These are phyloP conservation scores for Drosophila tani DNA, from an alignment of 1,140 invertebrate species.

Conservation along the genomic window DNA sequence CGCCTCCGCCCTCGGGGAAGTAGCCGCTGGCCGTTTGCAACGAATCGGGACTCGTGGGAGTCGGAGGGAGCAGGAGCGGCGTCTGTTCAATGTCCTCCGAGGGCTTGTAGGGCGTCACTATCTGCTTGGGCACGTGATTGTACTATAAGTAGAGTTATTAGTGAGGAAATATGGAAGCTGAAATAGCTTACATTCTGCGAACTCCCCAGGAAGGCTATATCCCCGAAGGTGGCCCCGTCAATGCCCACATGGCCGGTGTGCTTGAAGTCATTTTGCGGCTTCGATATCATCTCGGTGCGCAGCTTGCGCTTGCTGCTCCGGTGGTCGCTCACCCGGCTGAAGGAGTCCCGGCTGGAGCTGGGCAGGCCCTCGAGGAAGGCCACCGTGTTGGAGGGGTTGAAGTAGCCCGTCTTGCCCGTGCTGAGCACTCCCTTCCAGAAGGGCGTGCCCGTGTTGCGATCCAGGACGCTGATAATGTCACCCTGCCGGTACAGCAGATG, in stretches of 20 bases:
- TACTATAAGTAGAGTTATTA: constrained; percentile 85
- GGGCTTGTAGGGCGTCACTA: constrained; percentile 95
- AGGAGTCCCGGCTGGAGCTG: constrained; percentile 79
- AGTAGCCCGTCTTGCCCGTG: constrained; percentile 94
- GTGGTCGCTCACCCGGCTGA: constrained; percentile 78
- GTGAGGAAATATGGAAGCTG: background rate
- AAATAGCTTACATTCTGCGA: constrained; percentile 85
- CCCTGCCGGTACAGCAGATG: constrained; percentile 93
- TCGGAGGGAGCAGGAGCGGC: constrained; percentile 85
- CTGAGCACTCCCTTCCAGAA: constrained; percentile 95
- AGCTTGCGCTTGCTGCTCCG: constrained; percentile 88
- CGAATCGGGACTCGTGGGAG: constrained; percentile 86
- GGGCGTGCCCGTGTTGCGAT: constrained; percentile 89
- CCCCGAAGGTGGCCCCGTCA: constrained; percentile 98
- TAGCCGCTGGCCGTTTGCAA: constrained; percentile 85
- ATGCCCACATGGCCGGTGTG: constrained; percentile 98
- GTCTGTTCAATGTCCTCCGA: constrained; percentile 91
- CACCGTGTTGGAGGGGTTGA: constrained; percentile 95
- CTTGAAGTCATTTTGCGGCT: constrained; percentile 97
- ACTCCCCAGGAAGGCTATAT: constrained; percentile 92
- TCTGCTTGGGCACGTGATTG: constrained; percentile 92
- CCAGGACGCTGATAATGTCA: constrained; percentile 97
- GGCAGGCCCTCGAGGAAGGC: constrained; percentile 94
- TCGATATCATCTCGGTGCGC: constrained; percentile 97
- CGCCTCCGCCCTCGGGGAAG: constrained; percentile 71